Evolutionary conservation across 1,140 invertebrate species (phyloP).

Genomic region (Leptestheria dahalacensis): DNA sequence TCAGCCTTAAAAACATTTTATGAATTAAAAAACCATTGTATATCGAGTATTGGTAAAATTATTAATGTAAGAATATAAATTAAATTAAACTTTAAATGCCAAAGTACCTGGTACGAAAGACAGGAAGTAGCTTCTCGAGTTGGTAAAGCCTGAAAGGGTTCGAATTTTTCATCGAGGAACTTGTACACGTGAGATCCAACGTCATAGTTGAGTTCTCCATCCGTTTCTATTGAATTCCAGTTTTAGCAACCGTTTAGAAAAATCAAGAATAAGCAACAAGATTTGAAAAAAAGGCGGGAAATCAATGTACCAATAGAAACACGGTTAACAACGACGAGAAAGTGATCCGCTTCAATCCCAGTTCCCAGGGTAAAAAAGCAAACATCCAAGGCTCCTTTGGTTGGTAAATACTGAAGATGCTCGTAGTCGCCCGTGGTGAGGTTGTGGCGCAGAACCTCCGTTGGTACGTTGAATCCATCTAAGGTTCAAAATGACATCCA

Average conservation of each 20-base stretch:
- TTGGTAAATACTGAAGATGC: constrained; percentile 31
- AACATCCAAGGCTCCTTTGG: constrained; percentile 25
- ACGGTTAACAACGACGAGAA: constrained; percentile 24
- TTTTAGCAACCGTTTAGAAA: neutral
- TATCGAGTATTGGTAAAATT: too few species aligned
- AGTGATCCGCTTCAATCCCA: constrained; percentile 20
- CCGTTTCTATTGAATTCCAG: constrained; percentile 11
- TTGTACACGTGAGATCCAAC: constrained; percentile 28
- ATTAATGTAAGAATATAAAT: too few species aligned
- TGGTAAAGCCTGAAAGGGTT: constrained; percentile 30
- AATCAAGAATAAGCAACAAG: constrained; percentile 8
- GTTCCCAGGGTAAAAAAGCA: constrained; percentile 23
- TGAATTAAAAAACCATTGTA: neutral
- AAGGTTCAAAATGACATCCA: too few species aligned
- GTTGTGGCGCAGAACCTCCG: constrained; percentile 23
- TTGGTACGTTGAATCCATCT: neutral
- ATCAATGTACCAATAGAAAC: constrained; percentile 17
- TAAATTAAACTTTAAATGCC: neutral
- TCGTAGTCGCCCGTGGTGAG: constrained; percentile 26
- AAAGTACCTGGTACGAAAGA: constrained; percentile 18
- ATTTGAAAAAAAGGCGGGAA: constrained; percentile 2
- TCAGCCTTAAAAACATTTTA: constrained; percentile 10
- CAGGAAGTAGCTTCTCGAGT: constrained; percentile 20
- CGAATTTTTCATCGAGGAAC: constrained; percentile 25
- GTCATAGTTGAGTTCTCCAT: constrained; percentile 15